Evolutionary conservation across 2,113 vertebrate species (phyloP).

Genomic region (Cynocephalus volans): DNA sequence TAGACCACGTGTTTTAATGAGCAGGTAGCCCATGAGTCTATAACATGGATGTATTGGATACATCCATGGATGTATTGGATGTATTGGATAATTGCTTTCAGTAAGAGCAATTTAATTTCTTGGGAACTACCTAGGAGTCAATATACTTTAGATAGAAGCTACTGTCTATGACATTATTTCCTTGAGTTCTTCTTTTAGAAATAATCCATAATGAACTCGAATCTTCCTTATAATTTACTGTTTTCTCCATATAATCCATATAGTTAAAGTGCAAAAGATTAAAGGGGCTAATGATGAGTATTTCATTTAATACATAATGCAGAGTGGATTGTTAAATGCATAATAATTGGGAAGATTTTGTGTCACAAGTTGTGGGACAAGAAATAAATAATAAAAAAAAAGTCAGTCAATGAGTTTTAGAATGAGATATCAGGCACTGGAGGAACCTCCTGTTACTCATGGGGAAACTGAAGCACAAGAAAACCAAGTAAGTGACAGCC

Average conservation of each 20-base stretch:
- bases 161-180: neutral
- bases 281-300: neutral
- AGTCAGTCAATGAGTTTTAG: neutral
- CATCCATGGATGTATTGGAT: too few species aligned
- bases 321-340: neutral
- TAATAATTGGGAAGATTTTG: neutral
- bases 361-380: neutral
- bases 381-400: neutral
- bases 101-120: constrained; percentile 27
- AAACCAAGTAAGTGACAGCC: neutral
- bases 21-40: neutral
- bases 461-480: neutral
- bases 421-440: neutral
- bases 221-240: neutral
- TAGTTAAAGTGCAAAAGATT: neutral
- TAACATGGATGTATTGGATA: neutral
- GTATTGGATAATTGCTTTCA: neutral
- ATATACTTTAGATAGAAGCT: neutral
- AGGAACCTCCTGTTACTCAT: constrained; percentile 3
- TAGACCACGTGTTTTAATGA: neutral
- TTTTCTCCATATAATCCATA: neutral
- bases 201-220: constrained; percentile 1
- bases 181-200: constrained; percentile 29
- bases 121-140: constrained; percentile 6
- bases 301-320: neutral